A percentile compares a stretch with the other conserved stretches of the same genome.
These are phyloP conservation scores for Microctenopoma steveboyesi DNA, from an alignment of 2,797 vertebrate species.

Conservation along the genomic window DNA sequence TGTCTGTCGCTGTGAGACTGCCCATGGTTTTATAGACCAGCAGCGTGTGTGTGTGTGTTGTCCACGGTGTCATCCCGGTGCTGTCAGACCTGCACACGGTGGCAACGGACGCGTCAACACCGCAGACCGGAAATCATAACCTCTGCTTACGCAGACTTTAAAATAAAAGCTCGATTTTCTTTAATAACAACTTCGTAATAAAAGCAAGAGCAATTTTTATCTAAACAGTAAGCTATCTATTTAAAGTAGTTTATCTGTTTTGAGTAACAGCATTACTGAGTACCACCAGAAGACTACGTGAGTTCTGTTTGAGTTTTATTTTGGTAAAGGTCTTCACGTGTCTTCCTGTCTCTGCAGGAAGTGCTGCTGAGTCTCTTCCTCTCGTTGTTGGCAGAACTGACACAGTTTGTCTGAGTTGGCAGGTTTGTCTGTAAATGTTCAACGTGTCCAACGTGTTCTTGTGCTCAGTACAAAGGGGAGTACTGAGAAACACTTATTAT, in stretches of 20 bases:
- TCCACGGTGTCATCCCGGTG: constrained; percentile 31
- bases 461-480: too few species aligned
- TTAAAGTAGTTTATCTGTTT: too few species aligned
- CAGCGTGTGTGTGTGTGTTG: accelerated
- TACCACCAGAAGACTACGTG: too few species aligned
- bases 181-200: too few species aligned
- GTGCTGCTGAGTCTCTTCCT: neutral
- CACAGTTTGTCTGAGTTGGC: neutral
- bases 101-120: neutral
- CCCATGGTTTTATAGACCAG: constrained; percentile 13
- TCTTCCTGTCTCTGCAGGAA: too few species aligned
- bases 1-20: neutral
- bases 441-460: too few species aligned
- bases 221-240: too few species aligned
- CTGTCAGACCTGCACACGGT: constrained; percentile 57
- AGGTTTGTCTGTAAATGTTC: neutral
- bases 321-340: too few species aligned
- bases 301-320: too few species aligned
- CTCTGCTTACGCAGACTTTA: neutral
- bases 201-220: too few species aligned
- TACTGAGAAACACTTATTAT: too few species aligned
- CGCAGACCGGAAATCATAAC: neutral
- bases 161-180: neutral
- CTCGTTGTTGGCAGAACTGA: neutral
- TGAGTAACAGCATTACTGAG: too few species aligned